Base-by-base conservation (phyloP, 2,113 vertebrate species). In the Hirundichthys speculiger region DNA sequence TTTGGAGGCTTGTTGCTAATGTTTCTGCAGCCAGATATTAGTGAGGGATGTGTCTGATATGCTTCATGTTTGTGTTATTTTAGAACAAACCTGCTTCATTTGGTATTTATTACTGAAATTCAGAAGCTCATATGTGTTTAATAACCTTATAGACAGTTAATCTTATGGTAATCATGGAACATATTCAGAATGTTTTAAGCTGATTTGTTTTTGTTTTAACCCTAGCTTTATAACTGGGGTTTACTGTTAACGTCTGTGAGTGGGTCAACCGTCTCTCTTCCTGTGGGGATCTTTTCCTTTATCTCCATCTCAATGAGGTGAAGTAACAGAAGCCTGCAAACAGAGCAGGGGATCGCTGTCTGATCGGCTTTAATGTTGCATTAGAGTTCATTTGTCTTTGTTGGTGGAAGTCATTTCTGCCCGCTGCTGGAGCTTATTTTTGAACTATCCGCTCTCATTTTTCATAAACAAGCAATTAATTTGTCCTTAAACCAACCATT, bases 301-400 rank as follows among this genome's bases (percentile, higher is more conserved):
- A 64, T 47, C 46, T 69, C 49, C 56, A 38, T 64, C 14, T 65
- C 22, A 12, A 21, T 20, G 43, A 52, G 55, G 22, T 25, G 34
- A 65, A 77, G 75, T 73, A 86, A 84, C 73, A 82, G 70, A 77
- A 77, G 73, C 78, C 77, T 18, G 45, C 2, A 1, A 39, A 30
- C 27, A 64, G 64, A 68, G 56, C 70, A 2, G 69, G 22, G 21
- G 50, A 19, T 67, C 79, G 70, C 68, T 79, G 69, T 74, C 49
- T 13, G 68, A 52, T 14, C 11, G 11, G 71, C 50, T 83, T 75
- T 65, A 72, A 47, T 62, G 69, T 83, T 79, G 56, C 69, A 76
- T 20, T 65, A 45, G 56, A 38, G 34, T 56, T 24, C 40, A 25
- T 69, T 38, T 46, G 60, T 63, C 1, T 0, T 18, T 19, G 6